Evolutionary conservation across 2,113 vertebrate species (phyloP), one percentile per base, ranked within the genome.

Genomic region (Mus pahari): DNA sequence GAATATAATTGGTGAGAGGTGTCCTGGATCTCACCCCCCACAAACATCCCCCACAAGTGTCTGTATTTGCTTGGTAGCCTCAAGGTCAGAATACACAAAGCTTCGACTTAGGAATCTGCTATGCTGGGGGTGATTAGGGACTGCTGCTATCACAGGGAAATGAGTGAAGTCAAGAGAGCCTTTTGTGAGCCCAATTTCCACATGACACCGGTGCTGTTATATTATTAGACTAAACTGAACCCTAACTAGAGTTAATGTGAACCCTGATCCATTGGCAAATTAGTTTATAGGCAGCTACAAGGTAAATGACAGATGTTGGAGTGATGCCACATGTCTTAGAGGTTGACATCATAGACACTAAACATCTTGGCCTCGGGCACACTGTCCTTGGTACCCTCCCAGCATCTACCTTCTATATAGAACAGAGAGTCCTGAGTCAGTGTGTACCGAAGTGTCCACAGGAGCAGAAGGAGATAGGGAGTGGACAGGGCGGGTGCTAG

Each of bases 281-380:
- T 50, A 64, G 68, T 92, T 95, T 89, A 81, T 84, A 74, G 89
- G 0, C 60, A 79, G 71, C 68, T 75, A 7, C 70, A 14, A 81
- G 75, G 84, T n/a, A 77, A 92, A 94, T 36, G 92, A 70, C 75
- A 78, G 77, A 55, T 48, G 82, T 78, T 86, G 92, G 92, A 94
- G 50, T 68, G 82, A 92, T 14, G 24, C 60, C 89, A 39, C 55
- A 0, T 36, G 66, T 55, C 93, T 86, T 71, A 71, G 50, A 95
- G 70, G 31, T 11, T 82, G 81, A 55, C 71, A 17, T 81, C 55
- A 4, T 48, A 96, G 55, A 96, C 66, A 73, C 39, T 55, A 31
- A 89, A 78, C 87, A 73, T 82, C 53, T 53, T 39, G 55, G 89
- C 55, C 48, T 68, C 20, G 1, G 84, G 78, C 68, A 90, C 39